Percentiles rank a stretch among this genome's conserved stretches.
phyloP scores from a whole-genome alignment of 1,140 invertebrate species.

The Paracyclopina nana region DNA sequence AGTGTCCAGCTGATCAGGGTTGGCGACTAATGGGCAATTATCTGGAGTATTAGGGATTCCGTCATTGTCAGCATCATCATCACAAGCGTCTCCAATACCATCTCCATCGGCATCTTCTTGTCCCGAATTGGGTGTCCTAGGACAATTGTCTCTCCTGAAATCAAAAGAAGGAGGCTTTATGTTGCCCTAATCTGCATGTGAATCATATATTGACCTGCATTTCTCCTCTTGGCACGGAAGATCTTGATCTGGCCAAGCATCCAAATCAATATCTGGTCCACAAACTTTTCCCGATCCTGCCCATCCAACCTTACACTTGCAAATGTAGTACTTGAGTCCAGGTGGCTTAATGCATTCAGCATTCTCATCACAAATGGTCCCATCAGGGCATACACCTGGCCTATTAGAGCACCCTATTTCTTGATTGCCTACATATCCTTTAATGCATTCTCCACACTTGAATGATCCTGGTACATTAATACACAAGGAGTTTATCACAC shows the following conservation, averaged over 20 bases:
- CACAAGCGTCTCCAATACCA: constrained; percentile 73
- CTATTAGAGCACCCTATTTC: constrained; percentile 39
- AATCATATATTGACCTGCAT: no score
- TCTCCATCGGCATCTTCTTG: constrained; percentile 83
- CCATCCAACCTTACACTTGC: constrained; percentile 60
- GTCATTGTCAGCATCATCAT: constrained; percentile 77
- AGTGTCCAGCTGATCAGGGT: constrained; percentile 48
- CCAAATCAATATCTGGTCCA: constrained; percentile 60
- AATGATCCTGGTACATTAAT: constrained; percentile 54
- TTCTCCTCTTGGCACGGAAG: constrained; percentile 37
- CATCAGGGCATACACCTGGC: constrained; percentile 44
- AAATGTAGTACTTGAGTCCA: constrained; percentile 16
- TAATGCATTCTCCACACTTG: constrained; percentile 37
- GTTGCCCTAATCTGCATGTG: no score
- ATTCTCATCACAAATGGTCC: constrained; percentile 45
- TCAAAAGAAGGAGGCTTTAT: no score
- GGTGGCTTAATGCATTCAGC: constrained; percentile 40
- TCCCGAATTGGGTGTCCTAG: constrained; percentile 65
- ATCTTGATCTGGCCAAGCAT: constrained; percentile 64
- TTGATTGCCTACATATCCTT: constrained; percentile 44
- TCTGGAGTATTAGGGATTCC: constrained; percentile 55
- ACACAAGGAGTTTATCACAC: constrained; percentile 51
- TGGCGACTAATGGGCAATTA: constrained; percentile 59
- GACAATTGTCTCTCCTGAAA: constrained; percentile 71
- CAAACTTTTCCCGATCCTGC: constrained; percentile 70